Conservation (phyloP, 2,797 vertebrate genomes). For the Mallotus villosus region DNA sequence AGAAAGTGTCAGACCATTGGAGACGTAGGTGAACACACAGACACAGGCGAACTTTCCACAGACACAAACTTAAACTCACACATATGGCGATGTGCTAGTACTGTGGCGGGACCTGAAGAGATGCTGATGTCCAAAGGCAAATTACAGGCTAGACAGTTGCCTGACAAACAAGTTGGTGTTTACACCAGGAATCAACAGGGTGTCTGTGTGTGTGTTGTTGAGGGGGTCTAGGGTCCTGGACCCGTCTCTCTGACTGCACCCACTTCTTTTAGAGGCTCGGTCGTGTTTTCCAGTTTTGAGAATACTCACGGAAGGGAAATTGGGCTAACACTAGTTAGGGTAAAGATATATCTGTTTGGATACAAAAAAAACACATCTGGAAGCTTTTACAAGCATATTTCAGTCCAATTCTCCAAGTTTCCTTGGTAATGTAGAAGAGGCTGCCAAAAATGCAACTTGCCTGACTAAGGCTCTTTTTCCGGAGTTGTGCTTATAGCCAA, state of each 20-base stretch:
- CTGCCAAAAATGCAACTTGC: constrained; percentile 12
- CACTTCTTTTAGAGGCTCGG: neutral
- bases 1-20: neutral
- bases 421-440: constrained; percentile 10
- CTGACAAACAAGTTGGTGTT: neutral
- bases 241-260: too few relatives aligned
- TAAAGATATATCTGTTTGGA: neutral
- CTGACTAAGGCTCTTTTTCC: neutral
- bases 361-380: constrained; percentile 52
- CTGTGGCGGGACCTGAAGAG: too few relatives aligned
- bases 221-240: neutral
- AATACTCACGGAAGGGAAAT: too few relatives aligned
- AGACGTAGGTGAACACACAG: neutral
- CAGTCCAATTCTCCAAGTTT: constrained; percentile 35
- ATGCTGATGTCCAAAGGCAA: too few relatives aligned
- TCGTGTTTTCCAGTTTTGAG: neutral
- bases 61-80: neutral
- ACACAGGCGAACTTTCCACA: neutral
- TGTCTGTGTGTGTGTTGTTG: neutral
- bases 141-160: too few relatives aligned
- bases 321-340: too few relatives aligned
- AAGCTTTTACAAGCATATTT: constrained; percentile 48
- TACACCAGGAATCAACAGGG: too few relatives aligned
- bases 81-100: too few relatives aligned
- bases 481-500: neutral